phyloP scores from a whole-genome alignment of 1,140 invertebrate species.

The Calliphora vicina region DNA sequence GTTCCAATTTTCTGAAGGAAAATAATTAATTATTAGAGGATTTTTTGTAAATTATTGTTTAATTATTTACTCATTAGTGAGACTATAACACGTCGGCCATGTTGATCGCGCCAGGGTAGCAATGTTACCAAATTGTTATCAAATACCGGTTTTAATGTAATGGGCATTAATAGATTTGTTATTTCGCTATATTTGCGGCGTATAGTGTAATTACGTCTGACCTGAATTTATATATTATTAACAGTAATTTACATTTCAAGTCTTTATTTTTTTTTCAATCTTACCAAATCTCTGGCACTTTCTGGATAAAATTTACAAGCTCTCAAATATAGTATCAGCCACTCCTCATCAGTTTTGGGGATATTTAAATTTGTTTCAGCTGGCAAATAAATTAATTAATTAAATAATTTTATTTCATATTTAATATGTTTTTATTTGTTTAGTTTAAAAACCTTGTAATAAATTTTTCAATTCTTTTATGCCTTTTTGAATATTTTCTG shows the following conservation, averaged over 20 bases:
- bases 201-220: neutral
- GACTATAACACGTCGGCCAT: neutral
- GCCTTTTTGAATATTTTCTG: slow-evolving; percentile 70
- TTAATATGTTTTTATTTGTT: no score
- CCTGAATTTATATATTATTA: no score
- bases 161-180: neutral
- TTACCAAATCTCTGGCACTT: slow-evolving; percentile 68
- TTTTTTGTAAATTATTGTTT: neutral
- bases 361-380: slow-evolving; percentile 72
- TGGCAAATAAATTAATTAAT: no score
- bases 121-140: neutral
- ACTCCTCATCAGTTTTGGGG: slow-evolving; percentile 70
- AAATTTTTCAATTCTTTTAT: slow-evolving; percentile 69
- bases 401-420: no score
- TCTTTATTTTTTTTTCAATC: neutral
- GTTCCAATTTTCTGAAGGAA: neutral
- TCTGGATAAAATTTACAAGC: slow-evolving; percentile 71
- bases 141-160: neutral
- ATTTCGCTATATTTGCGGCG: neutral
- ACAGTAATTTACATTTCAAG: no score
- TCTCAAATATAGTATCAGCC: slow-evolving; percentile 74
- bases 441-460: slow-evolving; percentile 75
- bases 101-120: neutral
- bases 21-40: neutral
- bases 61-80: neutral